A percentile compares a stretch with the other conserved stretches of the same genome.
Conservation (phyloP, 2,888 invertebrate species). For the Mayetiola destructor region DNA sequence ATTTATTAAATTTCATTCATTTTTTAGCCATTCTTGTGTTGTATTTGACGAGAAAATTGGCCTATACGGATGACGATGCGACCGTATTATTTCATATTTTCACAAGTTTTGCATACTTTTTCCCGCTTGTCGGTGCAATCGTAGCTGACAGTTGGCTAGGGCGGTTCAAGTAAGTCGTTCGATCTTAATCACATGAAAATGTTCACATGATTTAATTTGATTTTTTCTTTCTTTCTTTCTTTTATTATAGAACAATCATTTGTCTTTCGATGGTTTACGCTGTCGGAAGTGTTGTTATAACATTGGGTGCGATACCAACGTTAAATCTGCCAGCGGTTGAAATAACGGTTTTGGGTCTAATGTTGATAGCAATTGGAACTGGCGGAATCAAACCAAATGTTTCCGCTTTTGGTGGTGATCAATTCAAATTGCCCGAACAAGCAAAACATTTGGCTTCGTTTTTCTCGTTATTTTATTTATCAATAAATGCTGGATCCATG, state of each 20-base stretch:
- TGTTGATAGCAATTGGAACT: slow-evolving; percentile 74
- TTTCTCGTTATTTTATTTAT: slow-evolving; percentile 88
- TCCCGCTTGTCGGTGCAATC: slow-evolving; percentile 84
- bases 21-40: slow-evolving; percentile 70
- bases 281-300: slow-evolving; percentile 62
- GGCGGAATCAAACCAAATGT: slow-evolving; percentile 96
- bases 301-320: slow-evolving; percentile 50
- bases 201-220: slow-evolving; percentile 22
- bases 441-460: slow-evolving; percentile 63
- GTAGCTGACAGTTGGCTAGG: slow-evolving; percentile 85
- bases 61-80: slow-evolving; percentile 55
- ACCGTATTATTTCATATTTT: slow-evolving; percentile 83
- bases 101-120: slow-evolving; percentile 80
- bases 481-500: slow-evolving; percentile 82
- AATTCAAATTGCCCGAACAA: slow-evolving; percentile 71
- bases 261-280: slow-evolving; percentile 80
- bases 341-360: slow-evolving; percentile 50
- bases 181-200: not conserved
- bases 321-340: slow-evolving; percentile 41
- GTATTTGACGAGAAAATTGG: slow-evolving; percentile 71
- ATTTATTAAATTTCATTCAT: not conserved
- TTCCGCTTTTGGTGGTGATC: slow-evolving; percentile 89
- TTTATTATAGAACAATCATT: slow-evolving; percentile 58
- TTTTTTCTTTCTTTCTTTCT: slow-evolving; percentile 9
- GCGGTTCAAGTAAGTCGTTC: slow-evolving; percentile 44